Evolutionary conservation across 2,797 vertebrate species (phyloP), one percentile per base, ranked within the genome.

Genomic region (Aeoliscus strigatus): DNA sequence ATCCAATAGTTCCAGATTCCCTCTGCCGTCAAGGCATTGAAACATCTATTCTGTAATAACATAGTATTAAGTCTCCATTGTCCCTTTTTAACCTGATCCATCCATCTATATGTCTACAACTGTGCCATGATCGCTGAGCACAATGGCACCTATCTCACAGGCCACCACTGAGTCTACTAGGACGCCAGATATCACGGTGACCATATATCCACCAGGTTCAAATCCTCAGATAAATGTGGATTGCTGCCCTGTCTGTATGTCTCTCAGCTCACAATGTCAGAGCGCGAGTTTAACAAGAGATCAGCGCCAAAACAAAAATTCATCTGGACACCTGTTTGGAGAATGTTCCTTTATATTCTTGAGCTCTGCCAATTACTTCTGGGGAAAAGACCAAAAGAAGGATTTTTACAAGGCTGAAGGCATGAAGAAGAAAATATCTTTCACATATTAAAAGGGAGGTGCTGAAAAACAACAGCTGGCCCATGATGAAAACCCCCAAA

Each of bases 401-500:
- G 51, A 67, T 73, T 82, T 82, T 79, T 76, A 75, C 63, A 73
- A 72, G 67, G 50, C 60, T 35, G n/a, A 32, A 61, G 45, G 51
- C 42, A 73, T 36, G 45, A 52, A 60, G 79, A 77, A 68, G 64
- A 83, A 81, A 79, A 69, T 36, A 32, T 78, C 70, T 73, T 65
- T 80, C 70, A 86, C 76, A 77, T 70, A 79, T 67, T 77, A 76
- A 66, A 34, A 70, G 69, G 78, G 77, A 81, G 77, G 80, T 56
- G 65, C 76, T 76, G 80, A 67, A 83, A 86, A 87, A 87, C 75
- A 87, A 88, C 81, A 86, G 84, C 83, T 88, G 87, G 86, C 74
- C 23, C 11, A 1, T 72, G 84, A 87, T 86, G 68, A 87, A 85
- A 86, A 78, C 80, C n/a, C n/a, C n/a, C n/a, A 79, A 75, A 86